These are phyloP conservation scores for Tenthredo scrophulariae DNA, from an alignment of 2,888 invertebrate genomes.

Conservation along the genomic window DNA sequence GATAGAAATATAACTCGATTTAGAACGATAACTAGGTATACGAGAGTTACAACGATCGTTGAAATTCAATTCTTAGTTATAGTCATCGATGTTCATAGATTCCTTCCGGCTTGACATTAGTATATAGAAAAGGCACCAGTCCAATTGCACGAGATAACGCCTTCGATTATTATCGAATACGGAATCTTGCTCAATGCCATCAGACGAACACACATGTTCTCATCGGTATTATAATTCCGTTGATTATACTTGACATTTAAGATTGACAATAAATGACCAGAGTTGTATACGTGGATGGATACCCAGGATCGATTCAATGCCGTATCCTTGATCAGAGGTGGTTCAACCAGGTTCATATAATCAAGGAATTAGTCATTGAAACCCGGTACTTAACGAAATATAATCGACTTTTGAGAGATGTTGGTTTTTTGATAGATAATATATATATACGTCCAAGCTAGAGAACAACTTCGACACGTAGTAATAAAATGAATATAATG, in stretches of 20 bases:
- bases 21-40: slow-evolving; percentile 16
- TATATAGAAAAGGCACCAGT: neutral
- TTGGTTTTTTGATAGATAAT: neutral
- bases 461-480: no score
- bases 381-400: neutral
- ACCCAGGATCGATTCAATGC: slow-evolving; percentile 6
- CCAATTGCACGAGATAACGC: neutral
- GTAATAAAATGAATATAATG: neutral
- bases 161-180: neutral
- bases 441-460: neutral
- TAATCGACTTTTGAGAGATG: neutral
- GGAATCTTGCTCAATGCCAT: neutral
- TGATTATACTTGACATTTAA: slow-evolving; percentile 25
- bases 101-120: neutral
- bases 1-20: neutral
- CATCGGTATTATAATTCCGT: neutral
- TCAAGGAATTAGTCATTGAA: neutral
- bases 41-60: neutral
- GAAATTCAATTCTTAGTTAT: slow-evolving; percentile 7
- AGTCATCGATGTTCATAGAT: slow-evolving; percentile 20
- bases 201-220: no score
- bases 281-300: neutral
- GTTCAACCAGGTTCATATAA: slow-evolving; percentile 20
- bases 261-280: slow-evolving; percentile 3
- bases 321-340: slow-evolving; percentile 13